Evolutionary conservation across 2,797 vertebrate species (phyloP).

Genomic region (Coendou prehensilis): DNA sequence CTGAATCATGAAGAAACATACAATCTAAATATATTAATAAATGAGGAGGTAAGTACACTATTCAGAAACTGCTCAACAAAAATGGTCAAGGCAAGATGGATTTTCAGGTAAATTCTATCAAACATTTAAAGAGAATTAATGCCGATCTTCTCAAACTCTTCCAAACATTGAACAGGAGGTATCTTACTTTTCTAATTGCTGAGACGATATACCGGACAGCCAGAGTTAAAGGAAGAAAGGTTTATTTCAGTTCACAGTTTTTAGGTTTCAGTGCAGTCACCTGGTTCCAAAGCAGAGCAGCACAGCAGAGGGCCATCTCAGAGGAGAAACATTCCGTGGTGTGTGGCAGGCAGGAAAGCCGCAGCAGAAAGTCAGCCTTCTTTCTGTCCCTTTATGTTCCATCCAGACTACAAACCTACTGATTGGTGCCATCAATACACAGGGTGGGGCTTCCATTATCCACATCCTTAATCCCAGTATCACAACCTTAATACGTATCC

Average conservation of each 20-base stretch:
- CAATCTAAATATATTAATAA: background rate
- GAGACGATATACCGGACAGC: background rate
- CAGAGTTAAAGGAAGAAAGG: background rate
- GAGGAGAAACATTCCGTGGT: background rate
- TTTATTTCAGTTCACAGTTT: background rate
- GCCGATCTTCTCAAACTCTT: background rate
- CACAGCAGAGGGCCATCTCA: background rate
- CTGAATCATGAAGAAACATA: background rate
- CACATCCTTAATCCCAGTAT: background rate
- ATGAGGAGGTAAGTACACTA: background rate
- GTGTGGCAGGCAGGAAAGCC: background rate
- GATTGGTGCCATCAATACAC: background rate
- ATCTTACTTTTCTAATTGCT: background rate
- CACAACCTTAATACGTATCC: background rate
- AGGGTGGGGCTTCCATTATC: background rate
- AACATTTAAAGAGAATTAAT: background rate
- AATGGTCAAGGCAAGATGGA: background rate
- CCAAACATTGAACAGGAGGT: background rate
- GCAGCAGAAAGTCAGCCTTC: background rate
- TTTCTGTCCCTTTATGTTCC: background rate
- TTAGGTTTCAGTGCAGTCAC: background rate
- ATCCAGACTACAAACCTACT: background rate
- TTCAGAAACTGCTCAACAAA: background rate
- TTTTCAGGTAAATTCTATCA: background rate
- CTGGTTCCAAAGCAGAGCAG: background rate